Evolutionary conservation across 2,888 invertebrate species (phyloP), one percentile per base, ranked within the genome.

Genomic region (Mythimna ferrago): DNA sequence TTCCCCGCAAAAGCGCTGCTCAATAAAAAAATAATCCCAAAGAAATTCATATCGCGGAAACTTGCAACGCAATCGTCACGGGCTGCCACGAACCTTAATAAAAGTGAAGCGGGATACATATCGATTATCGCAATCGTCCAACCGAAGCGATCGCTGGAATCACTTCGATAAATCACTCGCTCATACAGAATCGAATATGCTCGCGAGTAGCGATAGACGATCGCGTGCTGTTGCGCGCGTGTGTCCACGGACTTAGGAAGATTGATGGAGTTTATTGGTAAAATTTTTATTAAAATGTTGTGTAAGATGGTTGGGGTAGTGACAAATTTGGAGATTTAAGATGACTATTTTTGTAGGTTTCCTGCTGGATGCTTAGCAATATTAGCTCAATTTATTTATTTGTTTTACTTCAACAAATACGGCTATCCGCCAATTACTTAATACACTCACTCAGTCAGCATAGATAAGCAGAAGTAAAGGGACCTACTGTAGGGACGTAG

Each of bases 101-200:
- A 93, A 94, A 93, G 89, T 90, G 93, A 90, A 87, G 87, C 85
- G 82, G 78, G 87, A 87, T 87, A 89, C 71, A 78, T 92, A 93
- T 94, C 94, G 94, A 95, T 95, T 94, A 94, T 91, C 89, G 88
- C 86, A 86, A 88, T 86, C 93, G 87, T 82, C 90, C 91, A 90
- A 90, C 93, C 93, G 94, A 90, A 89, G 89, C 92, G 91, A 88
- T 93, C 89, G 89, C 76, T 88, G 87, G 90, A 89, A 93, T 93
- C 93, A 91, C 87, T 82, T 83, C 90, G 90, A 93, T 95, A 94
- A 94, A 95, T 95, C 94, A 94, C 89, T 87, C 85, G 70, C 71
- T 82, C 82, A 82, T 84, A 83, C 84, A 85, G 86, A 89, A 88
- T 89, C 87, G 91, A 89, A 90, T 89, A 88, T 87, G 86, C 88